Base-by-base conservation (phyloP, 2,888 invertebrate genomes). In the Azorinus chamasolen region DNA sequence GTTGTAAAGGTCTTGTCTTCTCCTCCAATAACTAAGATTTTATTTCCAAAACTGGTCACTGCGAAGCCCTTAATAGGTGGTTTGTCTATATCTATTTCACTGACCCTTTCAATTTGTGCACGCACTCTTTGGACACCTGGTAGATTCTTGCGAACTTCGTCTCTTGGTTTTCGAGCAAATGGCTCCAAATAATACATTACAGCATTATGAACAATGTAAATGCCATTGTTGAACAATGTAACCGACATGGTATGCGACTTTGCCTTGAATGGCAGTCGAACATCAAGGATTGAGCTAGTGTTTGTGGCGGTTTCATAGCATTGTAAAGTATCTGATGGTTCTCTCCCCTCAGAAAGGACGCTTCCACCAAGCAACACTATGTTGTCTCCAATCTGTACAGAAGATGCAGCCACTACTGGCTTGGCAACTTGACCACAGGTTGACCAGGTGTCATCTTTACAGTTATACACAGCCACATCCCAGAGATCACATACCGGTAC, bases 351-450 rank as follows among this genome's bases (percentile, higher is more conserved):
- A 2, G n/a, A 14, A 6, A 25, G 20, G 4, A 54, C 25, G 50
- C 59, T 59, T 14, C 79, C 79, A 22, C 79, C 79, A 18, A 79
- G 51, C n/a, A 79, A 27, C 18, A 72, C 75, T 14, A 79, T 72
- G 43, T 32, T 61, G n/a, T 18, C 18, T 5, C 50, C 65, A 3
- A 76, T 45, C 3, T 59, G 55, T 24, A 53, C 64, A 25, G 58
- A 57, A 20, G 61, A 48, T 27, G 72, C 59, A 10, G 55, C 58
- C 2, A 64, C 27, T 10, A 79, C 79, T 0, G 75, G 64, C 18
- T 18, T 41, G 4, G 69, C 71, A 14, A 75, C 37, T 27, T 63
- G 32, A 2, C 75, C 72, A 41, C 43, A 63, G 24, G 51, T 25
- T n/a, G n/a, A 22, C 79, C 79, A 79, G 2, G 12, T 22, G 22